Conservation (phyloP, 2,888 invertebrate genomes). For the Chrysolina haemoptera region DNA sequence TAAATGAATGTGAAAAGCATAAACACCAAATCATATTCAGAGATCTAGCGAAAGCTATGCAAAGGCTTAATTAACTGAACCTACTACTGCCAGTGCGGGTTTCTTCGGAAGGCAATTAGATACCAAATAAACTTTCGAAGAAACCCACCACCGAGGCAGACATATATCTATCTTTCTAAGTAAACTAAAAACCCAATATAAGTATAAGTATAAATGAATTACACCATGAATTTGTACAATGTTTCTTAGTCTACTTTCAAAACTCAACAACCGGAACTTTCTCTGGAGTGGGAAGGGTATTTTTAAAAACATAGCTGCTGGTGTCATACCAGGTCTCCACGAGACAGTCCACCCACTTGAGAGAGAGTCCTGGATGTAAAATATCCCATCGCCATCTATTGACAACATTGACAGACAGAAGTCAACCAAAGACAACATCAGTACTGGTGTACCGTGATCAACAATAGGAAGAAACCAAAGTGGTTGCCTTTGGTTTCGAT, state of each 20-base stretch:
- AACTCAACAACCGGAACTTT: conserved; percentile 32
- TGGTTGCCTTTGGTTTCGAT: conserved; percentile 53
- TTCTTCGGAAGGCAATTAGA: conserved; percentile 35
- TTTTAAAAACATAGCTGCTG: neutral
- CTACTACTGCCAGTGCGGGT: conserved; percentile 52
- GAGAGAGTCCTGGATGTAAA: conserved; percentile 24
- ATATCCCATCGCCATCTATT: conserved; percentile 54
- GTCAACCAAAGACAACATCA: conserved; percentile 52
- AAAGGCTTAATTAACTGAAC: conserved; percentile 65
- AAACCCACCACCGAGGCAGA: conserved; percentile 33
- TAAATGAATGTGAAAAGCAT: conserved; percentile 56
- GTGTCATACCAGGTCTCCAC: neutral
- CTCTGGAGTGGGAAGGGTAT: conserved; percentile 3
- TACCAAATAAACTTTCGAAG: conserved; percentile 32
- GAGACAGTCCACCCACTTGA: neutral
- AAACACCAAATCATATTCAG: conserved; percentile 62
- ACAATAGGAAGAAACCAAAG: conserved; percentile 37
- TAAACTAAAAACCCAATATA: conserved; percentile 59
- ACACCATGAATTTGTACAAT: conserved; percentile 60
- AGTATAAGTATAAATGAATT: conserved; percentile 52
- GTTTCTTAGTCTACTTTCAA: conserved; percentile 52
- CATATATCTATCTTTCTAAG: conserved; percentile 53
- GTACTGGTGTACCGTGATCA: conserved; percentile 16
- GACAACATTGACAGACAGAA: conserved; percentile 56
- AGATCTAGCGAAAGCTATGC: conserved; percentile 68